Evolutionary conservation across 2,888 invertebrate species (phyloP).

Genomic region (Ceriagrion tenellum): DNA sequence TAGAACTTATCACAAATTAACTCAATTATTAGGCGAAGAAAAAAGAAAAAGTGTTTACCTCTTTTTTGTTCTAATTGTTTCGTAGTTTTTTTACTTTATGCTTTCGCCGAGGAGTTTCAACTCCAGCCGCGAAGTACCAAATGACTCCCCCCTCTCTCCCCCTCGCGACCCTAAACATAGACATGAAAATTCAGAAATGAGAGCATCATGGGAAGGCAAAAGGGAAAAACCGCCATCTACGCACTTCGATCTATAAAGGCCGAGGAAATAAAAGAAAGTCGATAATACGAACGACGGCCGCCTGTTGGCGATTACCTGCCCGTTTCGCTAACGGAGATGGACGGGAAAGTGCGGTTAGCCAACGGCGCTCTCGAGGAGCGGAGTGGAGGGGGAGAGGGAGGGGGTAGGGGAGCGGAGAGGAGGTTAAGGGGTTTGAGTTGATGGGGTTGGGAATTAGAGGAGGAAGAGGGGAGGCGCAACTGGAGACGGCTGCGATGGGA

Average conservation of each 20-base stretch:
- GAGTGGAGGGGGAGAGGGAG: background rate
- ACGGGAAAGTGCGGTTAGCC: conserved; percentile 47
- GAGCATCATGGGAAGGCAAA: background rate
- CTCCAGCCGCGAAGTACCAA: no score
- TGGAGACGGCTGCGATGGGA: background rate
- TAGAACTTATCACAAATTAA: no score
- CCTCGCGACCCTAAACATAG: background rate
- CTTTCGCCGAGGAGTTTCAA: no score
- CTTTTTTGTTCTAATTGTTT: no score
- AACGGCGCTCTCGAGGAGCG: background rate
- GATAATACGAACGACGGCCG: background rate
- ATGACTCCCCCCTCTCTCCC: no score
- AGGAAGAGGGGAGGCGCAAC: background rate
- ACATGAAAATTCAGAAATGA: background rate
- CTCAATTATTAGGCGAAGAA: no score
- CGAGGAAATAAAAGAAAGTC: conserved; percentile 5
- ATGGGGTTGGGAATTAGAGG: background rate
- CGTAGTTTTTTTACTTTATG: no score
- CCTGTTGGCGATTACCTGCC: background rate
- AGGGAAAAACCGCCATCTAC: background rate
- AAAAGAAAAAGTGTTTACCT: no score
- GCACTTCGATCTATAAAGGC: background rate
- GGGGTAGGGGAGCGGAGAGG: background rate
- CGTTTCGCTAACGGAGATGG: conserved; percentile 54
- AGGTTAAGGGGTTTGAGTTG: no score